Conservation (phyloP, 2,888 invertebrate species). For the Ellobium chinense region DNA sequence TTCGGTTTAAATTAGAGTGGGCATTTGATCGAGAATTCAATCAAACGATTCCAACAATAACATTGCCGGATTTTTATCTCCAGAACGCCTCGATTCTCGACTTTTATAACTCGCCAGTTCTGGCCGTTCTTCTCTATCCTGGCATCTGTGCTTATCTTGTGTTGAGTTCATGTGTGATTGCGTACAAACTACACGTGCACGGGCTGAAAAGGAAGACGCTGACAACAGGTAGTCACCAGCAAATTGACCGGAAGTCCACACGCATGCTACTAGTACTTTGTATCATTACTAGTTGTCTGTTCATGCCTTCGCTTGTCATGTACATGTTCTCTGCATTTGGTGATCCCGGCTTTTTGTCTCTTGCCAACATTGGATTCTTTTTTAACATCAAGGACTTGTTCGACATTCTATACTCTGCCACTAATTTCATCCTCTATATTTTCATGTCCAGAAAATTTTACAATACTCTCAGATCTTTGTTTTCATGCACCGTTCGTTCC, state of each 20-base stretch:
- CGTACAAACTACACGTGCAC: neutral
- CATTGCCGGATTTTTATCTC: neutral
- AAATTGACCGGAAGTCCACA: neutral
- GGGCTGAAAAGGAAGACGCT: neutral
- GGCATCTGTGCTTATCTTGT: neutral
- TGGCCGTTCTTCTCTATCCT: neutral
- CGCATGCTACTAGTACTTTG: neutral
- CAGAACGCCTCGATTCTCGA: neutral
- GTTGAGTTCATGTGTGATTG: neutral
- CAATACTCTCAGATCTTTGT: neutral
- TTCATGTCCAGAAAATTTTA: neutral
- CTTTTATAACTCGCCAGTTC: neutral
- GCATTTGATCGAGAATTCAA: neutral
- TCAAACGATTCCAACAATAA: neutral
- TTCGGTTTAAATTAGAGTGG: neutral
- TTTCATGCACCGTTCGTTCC: too few species aligned
- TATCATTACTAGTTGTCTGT: neutral
- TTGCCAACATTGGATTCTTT: neutral
- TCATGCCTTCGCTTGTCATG: neutral
- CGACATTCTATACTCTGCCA: neutral
- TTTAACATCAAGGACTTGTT: neutral
- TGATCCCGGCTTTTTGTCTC: neutral
- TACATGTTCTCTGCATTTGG: neutral
- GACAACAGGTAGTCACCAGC: neutral
- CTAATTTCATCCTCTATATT: neutral